phyloP scores from a whole-genome alignment of 2,113 vertebrate species.

The Diadophis punctatus region DNA sequence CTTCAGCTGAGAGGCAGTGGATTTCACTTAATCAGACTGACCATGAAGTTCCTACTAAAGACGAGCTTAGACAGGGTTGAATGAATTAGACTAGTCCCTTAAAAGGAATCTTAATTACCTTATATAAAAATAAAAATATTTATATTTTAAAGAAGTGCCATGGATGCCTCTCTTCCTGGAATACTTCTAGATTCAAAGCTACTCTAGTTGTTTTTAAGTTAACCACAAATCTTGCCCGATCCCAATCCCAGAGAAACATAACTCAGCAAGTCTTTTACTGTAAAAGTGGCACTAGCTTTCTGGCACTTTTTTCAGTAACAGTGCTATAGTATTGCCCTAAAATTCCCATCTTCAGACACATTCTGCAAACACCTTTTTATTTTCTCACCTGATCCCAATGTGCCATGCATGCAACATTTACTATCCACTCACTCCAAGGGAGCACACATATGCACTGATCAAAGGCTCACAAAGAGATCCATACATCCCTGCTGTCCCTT shows the following conservation, averaged over 20 bases:
- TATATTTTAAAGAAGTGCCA: background rate
- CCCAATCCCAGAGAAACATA: background rate
- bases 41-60: background rate
- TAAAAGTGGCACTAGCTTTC: background rate
- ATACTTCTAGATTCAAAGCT: background rate
- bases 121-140: background rate
- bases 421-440: conserved; percentile 22
- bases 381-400: background rate
- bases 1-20: background rate
- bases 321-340: background rate
- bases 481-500: conserved; percentile 22
- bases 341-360: background rate
- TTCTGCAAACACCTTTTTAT: background rate
- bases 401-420: conserved; percentile 2
- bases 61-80: background rate
- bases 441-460: conserved; percentile 26
- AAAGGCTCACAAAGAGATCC: conserved; percentile 7
- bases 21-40: background rate
- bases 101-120: background rate
- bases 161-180: background rate
- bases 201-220: background rate
- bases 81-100: background rate
- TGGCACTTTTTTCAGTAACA: conserved; percentile 1
- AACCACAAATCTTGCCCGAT: background rate
- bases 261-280: background rate